Evolutionary conservation across 2,113 vertebrate species (phyloP).

Genomic region (Anseranas semipalmata): DNA sequence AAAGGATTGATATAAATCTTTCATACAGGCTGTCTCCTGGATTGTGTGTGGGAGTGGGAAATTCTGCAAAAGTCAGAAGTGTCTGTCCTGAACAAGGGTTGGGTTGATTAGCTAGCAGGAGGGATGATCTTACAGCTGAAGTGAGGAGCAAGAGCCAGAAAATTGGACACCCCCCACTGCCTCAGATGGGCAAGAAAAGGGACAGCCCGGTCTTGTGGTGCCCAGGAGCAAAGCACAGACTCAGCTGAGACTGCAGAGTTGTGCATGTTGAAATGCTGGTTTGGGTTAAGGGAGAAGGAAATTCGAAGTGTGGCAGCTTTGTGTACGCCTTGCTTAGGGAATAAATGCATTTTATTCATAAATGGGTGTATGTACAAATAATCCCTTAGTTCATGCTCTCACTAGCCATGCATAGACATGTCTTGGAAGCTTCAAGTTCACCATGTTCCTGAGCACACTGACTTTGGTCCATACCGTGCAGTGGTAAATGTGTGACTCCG

Average conservation of each 20-base stretch:
- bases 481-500: neutral
- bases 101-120: neutral
- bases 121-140: neutral
- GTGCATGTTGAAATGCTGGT: neutral
- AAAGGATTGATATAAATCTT: conserved; percentile 46
- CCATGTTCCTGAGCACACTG: neutral
- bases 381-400: neutral
- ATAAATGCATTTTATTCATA: neutral
- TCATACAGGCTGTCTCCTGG: neutral
- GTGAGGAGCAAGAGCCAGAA: neutral
- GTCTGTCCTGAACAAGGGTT: neutral
- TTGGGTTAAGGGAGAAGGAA: neutral
- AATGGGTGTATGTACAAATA: neutral
- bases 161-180: neutral
- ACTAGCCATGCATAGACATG: neutral
- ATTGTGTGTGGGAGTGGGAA: conserved; percentile 16
- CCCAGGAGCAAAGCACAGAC: neutral
- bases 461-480: neutral
- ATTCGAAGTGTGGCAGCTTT: neutral
- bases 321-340: neutral
- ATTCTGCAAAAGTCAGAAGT: conserved; percentile 9
- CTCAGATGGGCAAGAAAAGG: neutral
- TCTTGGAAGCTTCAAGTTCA: neutral
- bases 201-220: neutral
- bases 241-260: rapidly evolving